Conservation (phyloP, 2,113 vertebrate species). For the Pseudorectes ferrugineus region DNA sequence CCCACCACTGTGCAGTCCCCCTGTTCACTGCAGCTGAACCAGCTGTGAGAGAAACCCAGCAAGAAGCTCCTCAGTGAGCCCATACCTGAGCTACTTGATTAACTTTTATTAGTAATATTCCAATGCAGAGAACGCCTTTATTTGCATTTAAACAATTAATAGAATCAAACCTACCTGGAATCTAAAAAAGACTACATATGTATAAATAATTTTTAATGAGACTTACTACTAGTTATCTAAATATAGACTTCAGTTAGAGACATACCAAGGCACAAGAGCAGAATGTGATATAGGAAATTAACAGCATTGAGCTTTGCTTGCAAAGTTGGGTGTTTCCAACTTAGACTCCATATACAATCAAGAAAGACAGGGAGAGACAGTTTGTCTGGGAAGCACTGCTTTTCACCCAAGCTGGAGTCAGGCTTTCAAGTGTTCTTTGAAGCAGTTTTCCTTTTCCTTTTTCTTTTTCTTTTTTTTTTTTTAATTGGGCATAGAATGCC, state of each 20-base stretch:
- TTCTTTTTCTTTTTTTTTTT: neutral
- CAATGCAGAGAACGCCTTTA: neutral
- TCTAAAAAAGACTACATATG: neutral
- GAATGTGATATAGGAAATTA: neutral
- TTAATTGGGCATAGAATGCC: neutral
- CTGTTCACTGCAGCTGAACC: neutral
- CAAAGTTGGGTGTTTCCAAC: accelerated
- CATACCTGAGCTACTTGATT: neutral
- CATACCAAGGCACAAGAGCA: neutral
- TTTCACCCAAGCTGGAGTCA: neutral
- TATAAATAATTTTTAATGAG: neutral
- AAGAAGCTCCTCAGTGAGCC: neutral
- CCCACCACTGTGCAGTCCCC: accelerated
- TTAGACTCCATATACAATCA: neutral
- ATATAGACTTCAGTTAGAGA: neutral
- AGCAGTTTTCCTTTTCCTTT: accelerated
- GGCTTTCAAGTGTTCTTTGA: neutral
- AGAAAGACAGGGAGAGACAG: neutral
- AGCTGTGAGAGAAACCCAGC: neutral
- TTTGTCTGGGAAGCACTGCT: neutral
- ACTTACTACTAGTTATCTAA: neutral
- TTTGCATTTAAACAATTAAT: neutral
- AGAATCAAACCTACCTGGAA: neutral
- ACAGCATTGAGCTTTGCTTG: neutral
- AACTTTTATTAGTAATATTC: neutral